phyloP scores from a whole-genome alignment of 2,888 invertebrate species.

The Conistra vaccinii region DNA sequence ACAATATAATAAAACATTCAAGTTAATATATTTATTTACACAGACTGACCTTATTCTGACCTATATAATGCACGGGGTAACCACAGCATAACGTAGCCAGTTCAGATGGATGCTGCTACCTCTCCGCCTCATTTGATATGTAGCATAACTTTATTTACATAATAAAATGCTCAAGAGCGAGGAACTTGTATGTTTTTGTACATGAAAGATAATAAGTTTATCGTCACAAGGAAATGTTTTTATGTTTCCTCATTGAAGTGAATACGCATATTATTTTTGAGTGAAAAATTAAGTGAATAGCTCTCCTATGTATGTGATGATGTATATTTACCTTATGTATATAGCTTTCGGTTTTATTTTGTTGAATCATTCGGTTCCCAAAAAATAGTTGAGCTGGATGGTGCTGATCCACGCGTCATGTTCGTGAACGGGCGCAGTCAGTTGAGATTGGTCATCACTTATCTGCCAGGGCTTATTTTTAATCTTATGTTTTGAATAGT shows the following conservation, averaged over 20 bases:
- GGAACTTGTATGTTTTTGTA: not conserved
- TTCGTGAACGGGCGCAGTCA: too few relatives aligned
- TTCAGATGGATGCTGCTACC: constrained; percentile 33
- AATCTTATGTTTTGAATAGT: too few relatives aligned
- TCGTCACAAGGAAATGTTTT: not conserved
- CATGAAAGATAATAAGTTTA: constrained; percentile 5
- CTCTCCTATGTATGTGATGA: not conserved
- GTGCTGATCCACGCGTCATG: too few relatives aligned
- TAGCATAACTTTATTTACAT: constrained; percentile 36
- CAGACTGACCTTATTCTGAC: constrained; percentile 34
- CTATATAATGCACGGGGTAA: constrained; percentile 27
- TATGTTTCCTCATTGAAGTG: not conserved
- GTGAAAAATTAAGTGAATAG: not conserved
- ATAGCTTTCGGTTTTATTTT: too few relatives aligned
- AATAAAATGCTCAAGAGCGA: constrained; percentile 9
- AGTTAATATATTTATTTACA: constrained; percentile 6
- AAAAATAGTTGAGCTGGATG: too few relatives aligned
- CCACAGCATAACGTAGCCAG: constrained; percentile 27
- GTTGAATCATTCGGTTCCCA: too few relatives aligned
- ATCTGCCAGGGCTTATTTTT: too few relatives aligned
- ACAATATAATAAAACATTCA: not conserved
- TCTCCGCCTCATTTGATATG: constrained; percentile 18
- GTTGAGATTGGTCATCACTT: too few relatives aligned
- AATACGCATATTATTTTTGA: not conserved
- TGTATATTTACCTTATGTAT: too few relatives aligned